Conservation (phyloP, 2,888 invertebrate species). For the Anoplius nigerrimus region DNA sequence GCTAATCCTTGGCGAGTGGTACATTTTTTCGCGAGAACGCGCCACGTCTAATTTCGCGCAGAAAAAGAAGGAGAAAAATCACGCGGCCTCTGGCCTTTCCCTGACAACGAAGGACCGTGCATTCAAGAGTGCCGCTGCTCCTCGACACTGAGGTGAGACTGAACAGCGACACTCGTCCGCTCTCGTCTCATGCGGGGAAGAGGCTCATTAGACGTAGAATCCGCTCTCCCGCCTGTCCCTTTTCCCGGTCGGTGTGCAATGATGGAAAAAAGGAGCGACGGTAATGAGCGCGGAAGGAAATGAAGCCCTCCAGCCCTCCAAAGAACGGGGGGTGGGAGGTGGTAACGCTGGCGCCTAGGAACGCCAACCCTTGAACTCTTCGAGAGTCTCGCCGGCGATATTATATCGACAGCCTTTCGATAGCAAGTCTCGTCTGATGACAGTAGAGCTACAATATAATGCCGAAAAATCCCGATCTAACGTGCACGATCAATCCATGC, state of each 20-base stretch:
- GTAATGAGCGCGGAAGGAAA: slow-evolving; percentile 42
- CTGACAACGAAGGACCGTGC: slow-evolving; percentile 16
- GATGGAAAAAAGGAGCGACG: slow-evolving; percentile 18
- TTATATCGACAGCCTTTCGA: slow-evolving; percentile 37
- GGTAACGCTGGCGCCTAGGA: too few relatives aligned
- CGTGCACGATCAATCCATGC: too few relatives aligned
- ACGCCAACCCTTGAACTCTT: not conserved
- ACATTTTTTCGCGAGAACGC: too few relatives aligned
- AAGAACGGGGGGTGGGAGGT: not conserved
- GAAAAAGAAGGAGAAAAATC: not conserved
- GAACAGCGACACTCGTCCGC: slow-evolving; percentile 41
- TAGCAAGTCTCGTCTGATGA: slow-evolving; percentile 18
- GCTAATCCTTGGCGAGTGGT: not conserved
- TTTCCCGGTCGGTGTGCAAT: slow-evolving; percentile 25
- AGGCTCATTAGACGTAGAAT: slow-evolving; percentile 51
- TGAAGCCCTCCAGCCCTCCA: slow-evolving; percentile 14
- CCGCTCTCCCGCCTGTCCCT: slow-evolving; percentile 8
- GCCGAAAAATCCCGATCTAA: too few relatives aligned
- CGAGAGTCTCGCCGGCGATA: slow-evolving; percentile 18
- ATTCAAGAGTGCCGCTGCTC: slow-evolving; percentile 26
- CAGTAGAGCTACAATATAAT: not conserved
- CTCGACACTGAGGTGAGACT: slow-evolving; percentile 27
- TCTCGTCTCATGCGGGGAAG: slow-evolving; percentile 38
- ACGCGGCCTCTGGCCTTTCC: slow-evolving; percentile 21
- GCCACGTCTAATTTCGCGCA: too few relatives aligned